Base-by-base conservation (phyloP, 2,113 vertebrate species). In the Epinephelus cyanopodus region DNA sequence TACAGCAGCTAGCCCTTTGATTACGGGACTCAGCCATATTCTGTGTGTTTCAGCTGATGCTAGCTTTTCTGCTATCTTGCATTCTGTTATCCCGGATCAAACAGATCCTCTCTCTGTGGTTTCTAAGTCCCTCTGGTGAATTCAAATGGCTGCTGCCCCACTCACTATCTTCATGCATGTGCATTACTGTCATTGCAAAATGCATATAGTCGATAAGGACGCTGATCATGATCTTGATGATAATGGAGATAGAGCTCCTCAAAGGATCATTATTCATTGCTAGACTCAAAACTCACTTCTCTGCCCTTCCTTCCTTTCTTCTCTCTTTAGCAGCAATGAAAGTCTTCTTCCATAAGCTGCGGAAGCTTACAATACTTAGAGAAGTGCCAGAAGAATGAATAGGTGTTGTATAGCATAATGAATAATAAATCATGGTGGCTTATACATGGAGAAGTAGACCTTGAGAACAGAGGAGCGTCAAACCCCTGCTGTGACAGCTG, bases 341-440 rank as follows among this genome's bases (percentile, higher is more conserved):
- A 90, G 88, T 73, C 47, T 52, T 77, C 63, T 45, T 75, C 71
- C 50, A 10, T 86, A 89, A 92, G 37, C 72, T 76, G 66, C 54
- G 62, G 57, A 81, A 68, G 63, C 83, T 56, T 52, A 65, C 72
- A 37, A 82, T 78, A 79, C 89, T 90, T 64, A 79, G 83, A 87
- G 84, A 85, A 91, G 91, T 88, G 87, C 87, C 91, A 87, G 85
- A 79, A 88, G 89, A 90, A 84, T 91, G 83, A 84, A 87, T 87
- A 86, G 79, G 87, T 86, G 87, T 83, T 85, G 73, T 42, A 39
- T 52, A 63, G 79, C 53, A 17, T 78, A 79, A 91, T 94, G 87
- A 93, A 94, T 94, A 90, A 94, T 93, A 88, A 90, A 94, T 94
- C 72, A 81, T 0, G 47, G 62, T 57, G 66, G 77, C 62, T 83